A percentile compares a stretch with the other conserved stretches of the same genome.
phyloP scores from a whole-genome alignment of 1,140 invertebrate species.

The Drosophila carrolli region DNA sequence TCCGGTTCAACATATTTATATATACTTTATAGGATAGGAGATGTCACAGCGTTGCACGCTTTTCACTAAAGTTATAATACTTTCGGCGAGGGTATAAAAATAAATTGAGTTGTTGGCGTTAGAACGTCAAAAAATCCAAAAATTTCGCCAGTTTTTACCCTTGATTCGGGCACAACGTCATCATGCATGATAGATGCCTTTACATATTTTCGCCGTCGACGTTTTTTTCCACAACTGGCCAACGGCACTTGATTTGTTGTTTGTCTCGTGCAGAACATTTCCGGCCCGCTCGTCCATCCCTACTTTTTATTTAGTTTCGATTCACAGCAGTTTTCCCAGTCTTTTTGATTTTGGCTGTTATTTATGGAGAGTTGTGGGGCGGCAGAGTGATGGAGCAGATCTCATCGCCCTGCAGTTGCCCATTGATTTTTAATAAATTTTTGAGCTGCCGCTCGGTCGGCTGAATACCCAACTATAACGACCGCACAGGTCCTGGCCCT shows the following conservation, averaged over 20 bases:
- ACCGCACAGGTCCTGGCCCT: slow-evolving; percentile 27
- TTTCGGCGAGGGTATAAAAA: slow-evolving; percentile 8
- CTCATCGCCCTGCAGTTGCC: slow-evolving; percentile 36
- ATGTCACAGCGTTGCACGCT: no score
- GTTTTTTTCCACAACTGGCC: slow-evolving; percentile 65
- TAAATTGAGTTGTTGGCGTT: slow-evolving; percentile 72
- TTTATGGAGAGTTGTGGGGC: slow-evolving; percentile 52
- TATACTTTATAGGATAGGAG: no score
- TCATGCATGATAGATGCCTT: slow-evolving; percentile 79
- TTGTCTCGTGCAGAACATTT: slow-evolving; percentile 78
- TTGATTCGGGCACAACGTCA: slow-evolving; percentile 47
- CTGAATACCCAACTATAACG: slow-evolving; percentile 47
- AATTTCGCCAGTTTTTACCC: slow-evolving; percentile 44
- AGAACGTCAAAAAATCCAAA: slow-evolving; percentile 63
- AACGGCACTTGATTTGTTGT: slow-evolving; percentile 79
- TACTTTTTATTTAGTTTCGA: slow-evolving; percentile 71
- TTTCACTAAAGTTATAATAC: no score
- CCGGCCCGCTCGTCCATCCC: slow-evolving; percentile 35
- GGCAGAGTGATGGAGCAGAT: slow-evolving; percentile 32
- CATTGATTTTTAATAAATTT: slow-evolving; percentile 83
- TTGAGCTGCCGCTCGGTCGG: slow-evolving; percentile 48
- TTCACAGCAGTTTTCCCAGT: slow-evolving; percentile 12
- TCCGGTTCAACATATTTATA: no score
- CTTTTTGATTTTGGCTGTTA: slow-evolving; percentile 54
- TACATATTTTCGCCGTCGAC: slow-evolving; percentile 67